Evolutionary conservation across 2,888 invertebrate species (phyloP).

Genomic region (Hirtodrosophila trivittata): DNA sequence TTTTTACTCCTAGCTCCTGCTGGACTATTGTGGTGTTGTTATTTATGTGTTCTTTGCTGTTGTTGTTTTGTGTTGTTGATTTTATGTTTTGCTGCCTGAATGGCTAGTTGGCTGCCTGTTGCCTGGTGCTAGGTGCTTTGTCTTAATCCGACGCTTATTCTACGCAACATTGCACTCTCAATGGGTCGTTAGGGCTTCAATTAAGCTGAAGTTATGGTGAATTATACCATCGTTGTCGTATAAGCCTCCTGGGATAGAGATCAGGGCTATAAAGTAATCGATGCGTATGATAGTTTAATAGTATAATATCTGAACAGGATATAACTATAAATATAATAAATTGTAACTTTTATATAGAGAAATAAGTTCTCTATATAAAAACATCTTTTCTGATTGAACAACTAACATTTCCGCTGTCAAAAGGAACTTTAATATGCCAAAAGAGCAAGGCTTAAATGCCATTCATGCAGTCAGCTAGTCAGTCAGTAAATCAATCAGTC

Average conservation of each 20-base stretch:
- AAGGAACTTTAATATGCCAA: slow-evolving; percentile 20
- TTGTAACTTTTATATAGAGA: too few species aligned
- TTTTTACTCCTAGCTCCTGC: slow-evolving; percentile 13
- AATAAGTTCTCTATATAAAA: too few species aligned
- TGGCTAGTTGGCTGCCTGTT: slow-evolving; percentile 15
- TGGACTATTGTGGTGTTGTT: slow-evolving; percentile 34
- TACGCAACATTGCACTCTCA: slow-evolving; percentile 51
- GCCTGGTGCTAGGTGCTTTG: slow-evolving; percentile 62
- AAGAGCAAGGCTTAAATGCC: slow-evolving; percentile 31
- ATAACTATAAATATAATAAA: too few species aligned
- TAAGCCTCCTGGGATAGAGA: slow-evolving; percentile 10
- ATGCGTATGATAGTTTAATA: slow-evolving; percentile 11
- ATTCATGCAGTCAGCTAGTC: slow-evolving; percentile 4
- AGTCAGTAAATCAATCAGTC: slow-evolving; percentile 20
- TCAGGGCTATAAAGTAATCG: slow-evolving; percentile 18
- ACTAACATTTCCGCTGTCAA: too few species aligned
- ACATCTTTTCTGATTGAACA: too few species aligned
- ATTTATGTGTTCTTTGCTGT: slow-evolving; percentile 51
- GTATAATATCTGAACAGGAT: too few species aligned
- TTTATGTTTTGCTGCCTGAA: slow-evolving; percentile 33
- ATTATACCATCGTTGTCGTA: slow-evolving; percentile 10
- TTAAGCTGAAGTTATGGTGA: slow-evolving; percentile 57
- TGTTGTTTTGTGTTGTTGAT: slow-evolving; percentile 31
- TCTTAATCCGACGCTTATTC: slow-evolving; percentile 65
- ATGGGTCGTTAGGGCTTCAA: slow-evolving; percentile 57